Evolutionary conservation across 2,888 invertebrate species (phyloP).

Genomic region (Campoplex capitator): DNA sequence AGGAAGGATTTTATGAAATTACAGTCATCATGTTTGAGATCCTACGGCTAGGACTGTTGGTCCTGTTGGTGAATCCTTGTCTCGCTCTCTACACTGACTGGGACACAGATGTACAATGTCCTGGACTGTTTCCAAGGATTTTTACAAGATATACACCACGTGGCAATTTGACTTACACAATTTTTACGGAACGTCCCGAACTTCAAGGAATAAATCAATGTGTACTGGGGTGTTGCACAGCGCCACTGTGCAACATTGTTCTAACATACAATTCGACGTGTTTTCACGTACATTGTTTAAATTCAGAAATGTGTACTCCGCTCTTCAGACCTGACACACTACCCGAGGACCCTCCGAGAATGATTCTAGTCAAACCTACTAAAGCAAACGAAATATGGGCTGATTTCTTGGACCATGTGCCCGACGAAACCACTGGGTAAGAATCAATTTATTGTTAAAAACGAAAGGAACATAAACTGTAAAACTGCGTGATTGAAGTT

Average conservation of each 20-base stretch:
- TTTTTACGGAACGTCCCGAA: conserved; percentile 87
- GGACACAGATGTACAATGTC: conserved; percentile 82
- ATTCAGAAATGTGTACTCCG: conserved; percentile 90
- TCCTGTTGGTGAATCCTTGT: conserved; percentile 76
- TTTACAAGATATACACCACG: conserved; percentile 87
- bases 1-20: not conserved
- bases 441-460: conserved; percentile 18
- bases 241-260: conserved; percentile 91
- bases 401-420: conserved; percentile 80
- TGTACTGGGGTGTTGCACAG: conserved; percentile 89
- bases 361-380: conserved; percentile 92
- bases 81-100: conserved; percentile 75
- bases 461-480: not conserved
- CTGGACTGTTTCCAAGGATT: conserved; percentile 86
- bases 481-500: not conserved
- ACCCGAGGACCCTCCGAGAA: conserved; percentile 88
- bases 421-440: conserved; percentile 76
- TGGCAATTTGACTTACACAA: conserved; percentile 86
- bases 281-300: conserved; percentile 91
- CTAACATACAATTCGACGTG: conserved; percentile 91
- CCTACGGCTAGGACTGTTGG: conserved; percentile 72
- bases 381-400: conserved; percentile 86
- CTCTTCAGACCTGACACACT: conserved; percentile 87
- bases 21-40: conserved; percentile 72
- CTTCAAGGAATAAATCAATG: conserved; percentile 87